Base-by-base conservation (phyloP, 1,140 invertebrate species). In the Marisa cornuarietis region DNA sequence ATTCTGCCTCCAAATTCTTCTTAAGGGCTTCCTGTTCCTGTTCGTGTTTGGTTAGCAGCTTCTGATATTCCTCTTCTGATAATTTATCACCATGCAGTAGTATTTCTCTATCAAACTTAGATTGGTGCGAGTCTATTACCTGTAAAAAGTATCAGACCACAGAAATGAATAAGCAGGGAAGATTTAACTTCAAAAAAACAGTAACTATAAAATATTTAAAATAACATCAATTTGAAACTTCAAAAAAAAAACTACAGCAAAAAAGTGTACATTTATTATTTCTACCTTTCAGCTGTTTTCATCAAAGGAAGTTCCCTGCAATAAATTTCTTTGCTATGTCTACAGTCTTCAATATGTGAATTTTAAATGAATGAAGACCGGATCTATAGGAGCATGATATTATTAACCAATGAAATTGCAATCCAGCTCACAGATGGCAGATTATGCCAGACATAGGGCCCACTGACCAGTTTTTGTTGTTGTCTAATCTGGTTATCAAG, bases 21-120 rank as follows among this genome's bases (percentile, higher is more conserved):
- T 83, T 81, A 8, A 90, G 76, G 10, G 85, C 80, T 65, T 83
- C 87, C 79, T 87, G 79, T 71, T 90, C 88, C 72, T 85, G 49
- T 72, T 85, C 83, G 72, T 89, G 87, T 76, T 86, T 83, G 9
- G 79, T 81, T 79, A 90, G 62, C 16, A 90, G 80, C 77, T 82
- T 83, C 71, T 88, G 80, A 69, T 86, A 85, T 68, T 90, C 89
- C 16, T 88, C 86, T 65, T 88, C 84, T 6, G 84, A 83, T 63
- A 90, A 76, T 31, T 87, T 87, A 62, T 86, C 83, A 63, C 87
- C 84, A 52, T 88, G 83, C 9, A 88, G 76, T 14, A 86, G 54
- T 71, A 89, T 83, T 31, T 90, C 86, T 31, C 88, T 78, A n/a
- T 89, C 89, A 85, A 89, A 87, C 80, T 88, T 89, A 63, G 81